Percentiles rank a stretch among this genome's conserved stretches.
Evolutionary conservation across 2,797 vertebrate genomes (phyloP).

Genomic region (Halcyon badia): DNA sequence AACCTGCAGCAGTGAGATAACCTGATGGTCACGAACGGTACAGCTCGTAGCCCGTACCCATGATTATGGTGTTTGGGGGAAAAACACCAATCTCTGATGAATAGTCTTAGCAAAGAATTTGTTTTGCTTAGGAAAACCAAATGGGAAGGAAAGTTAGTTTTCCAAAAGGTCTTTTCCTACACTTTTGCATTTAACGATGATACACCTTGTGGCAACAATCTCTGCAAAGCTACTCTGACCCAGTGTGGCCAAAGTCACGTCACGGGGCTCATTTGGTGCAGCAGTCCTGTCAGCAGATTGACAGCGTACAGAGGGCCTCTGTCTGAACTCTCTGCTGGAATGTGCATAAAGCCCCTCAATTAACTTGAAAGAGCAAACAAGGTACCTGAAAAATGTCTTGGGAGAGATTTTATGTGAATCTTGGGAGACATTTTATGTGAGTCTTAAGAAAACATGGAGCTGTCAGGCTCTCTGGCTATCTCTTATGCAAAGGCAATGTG

Average conservation of each 20-base stretch:
- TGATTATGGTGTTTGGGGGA: not conserved
- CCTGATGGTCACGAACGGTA: not conserved
- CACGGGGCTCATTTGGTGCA: rapidly evolving
- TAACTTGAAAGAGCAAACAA: not conserved
- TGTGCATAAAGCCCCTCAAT: constrained; percentile 7
- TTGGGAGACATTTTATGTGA: not conserved
- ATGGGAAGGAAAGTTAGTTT: not conserved
- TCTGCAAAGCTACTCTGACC: not conserved
- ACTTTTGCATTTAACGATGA: not conserved
- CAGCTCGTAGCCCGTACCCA: not conserved
- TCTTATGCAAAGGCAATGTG: not conserved
- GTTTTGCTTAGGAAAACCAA: not conserved
- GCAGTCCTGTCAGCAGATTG: not conserved
- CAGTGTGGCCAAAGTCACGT: not conserved
- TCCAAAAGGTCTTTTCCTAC: not conserved
- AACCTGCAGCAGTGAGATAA: not conserved
- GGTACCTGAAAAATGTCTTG: not conserved
- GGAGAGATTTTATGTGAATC: not conserved
- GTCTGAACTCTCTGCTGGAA: constrained; percentile 2
- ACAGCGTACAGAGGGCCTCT: not conserved
- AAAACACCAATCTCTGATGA: not conserved
- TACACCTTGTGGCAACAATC: not conserved
- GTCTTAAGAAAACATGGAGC: not conserved
- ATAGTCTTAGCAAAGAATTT: not conserved
- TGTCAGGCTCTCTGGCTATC: not conserved